A percentile compares a stretch with the other conserved stretches of the same genome.
Conservation (phyloP, 2,797 vertebrate species). For the Pterois miles region DNA sequence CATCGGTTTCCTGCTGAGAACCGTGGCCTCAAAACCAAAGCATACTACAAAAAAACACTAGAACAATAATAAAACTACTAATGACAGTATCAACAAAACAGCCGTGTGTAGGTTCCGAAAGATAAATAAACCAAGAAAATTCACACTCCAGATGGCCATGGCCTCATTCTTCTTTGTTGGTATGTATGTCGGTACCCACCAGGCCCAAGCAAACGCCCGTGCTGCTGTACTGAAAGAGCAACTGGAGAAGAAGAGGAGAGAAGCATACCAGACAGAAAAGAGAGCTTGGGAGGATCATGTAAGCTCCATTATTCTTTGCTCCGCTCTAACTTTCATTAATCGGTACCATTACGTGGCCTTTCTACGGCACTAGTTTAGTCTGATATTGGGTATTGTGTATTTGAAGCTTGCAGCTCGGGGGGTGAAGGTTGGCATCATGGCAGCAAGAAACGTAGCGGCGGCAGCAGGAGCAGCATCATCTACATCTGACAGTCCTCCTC, state of each 20-base stretch:
- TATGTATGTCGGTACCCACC: conserved; percentile 21
- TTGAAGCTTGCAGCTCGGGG: conserved; percentile 87
- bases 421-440: conserved; percentile 74
- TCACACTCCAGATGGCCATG: too few species aligned
- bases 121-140: too few species aligned
- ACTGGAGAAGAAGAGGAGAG: conserved; percentile 92
- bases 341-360: not conserved
- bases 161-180: not conserved
- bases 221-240: conserved; percentile 94
- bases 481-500: conserved; percentile 58
- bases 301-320: conserved; percentile 42
- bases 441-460: conserved; percentile 51
- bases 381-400: conserved; percentile 27
- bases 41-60: too few species aligned
- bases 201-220: conserved; percentile 92
- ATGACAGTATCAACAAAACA: too few species aligned
- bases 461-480: conserved; percentile 56
- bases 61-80: too few species aligned
- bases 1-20: too few species aligned
- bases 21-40: too few species aligned
- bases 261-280: conserved; percentile 93
- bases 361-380: not conserved
- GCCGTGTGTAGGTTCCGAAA: too few species aligned
- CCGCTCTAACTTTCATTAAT: not conserved
- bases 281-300: conserved; percentile 96